A percentile compares a stretch with the other conserved stretches of the same genome.
These are phyloP conservation scores for Drosophila pseudoobscura DNA, from an alignment of 1,140 invertebrate species.

Conservation along the genomic window DNA sequence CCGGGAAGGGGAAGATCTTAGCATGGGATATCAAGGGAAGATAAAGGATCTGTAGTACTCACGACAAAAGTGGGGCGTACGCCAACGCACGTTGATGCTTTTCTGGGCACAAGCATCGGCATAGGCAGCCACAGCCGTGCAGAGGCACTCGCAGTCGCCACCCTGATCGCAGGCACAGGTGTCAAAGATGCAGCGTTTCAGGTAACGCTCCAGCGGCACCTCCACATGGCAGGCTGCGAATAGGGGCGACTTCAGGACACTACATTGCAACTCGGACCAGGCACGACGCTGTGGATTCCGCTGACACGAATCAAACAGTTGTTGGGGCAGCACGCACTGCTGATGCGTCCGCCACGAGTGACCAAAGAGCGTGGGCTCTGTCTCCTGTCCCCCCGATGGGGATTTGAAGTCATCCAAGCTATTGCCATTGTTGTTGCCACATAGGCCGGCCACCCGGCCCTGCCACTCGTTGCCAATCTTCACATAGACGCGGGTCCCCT, in stretches of 20 bases:
- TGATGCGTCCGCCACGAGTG: constrained; percentile 91
- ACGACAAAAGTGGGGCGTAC: constrained; percentile 92
- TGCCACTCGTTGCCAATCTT: constrained; percentile 90
- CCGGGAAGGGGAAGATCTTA: constrained; percentile 10
- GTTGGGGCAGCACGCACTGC: constrained; percentile 75
- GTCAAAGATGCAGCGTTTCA: constrained; percentile 90
- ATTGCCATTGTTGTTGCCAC: constrained; percentile 95
- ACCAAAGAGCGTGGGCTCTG: constrained; percentile 89
- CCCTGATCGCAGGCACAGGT: constrained; percentile 94
- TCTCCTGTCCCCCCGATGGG: constrained; percentile 90
- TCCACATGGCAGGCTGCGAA: constrained; percentile 91
- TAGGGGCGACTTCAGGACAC: constrained; percentile 88
- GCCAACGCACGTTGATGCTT: constrained; percentile 90
- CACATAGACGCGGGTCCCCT: constrained; percentile 91
- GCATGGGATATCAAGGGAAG: background rate
- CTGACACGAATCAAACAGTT: constrained; percentile 87
- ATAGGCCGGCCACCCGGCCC: constrained; percentile 91
- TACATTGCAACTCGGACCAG: constrained; percentile 91
- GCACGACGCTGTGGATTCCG: constrained; percentile 89
- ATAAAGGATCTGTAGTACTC: constrained; percentile 80
- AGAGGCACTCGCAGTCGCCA: constrained; percentile 95
- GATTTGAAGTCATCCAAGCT: constrained; percentile 92
- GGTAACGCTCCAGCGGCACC: constrained; percentile 88
- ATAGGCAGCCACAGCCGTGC: constrained; percentile 94
- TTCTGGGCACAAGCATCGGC: constrained; percentile 90